Evolutionary conservation across 2,113 vertebrate genomes (phyloP), one percentile per base, ranked within the genome.

Genomic region (Entomyzon cyanotis): DNA sequence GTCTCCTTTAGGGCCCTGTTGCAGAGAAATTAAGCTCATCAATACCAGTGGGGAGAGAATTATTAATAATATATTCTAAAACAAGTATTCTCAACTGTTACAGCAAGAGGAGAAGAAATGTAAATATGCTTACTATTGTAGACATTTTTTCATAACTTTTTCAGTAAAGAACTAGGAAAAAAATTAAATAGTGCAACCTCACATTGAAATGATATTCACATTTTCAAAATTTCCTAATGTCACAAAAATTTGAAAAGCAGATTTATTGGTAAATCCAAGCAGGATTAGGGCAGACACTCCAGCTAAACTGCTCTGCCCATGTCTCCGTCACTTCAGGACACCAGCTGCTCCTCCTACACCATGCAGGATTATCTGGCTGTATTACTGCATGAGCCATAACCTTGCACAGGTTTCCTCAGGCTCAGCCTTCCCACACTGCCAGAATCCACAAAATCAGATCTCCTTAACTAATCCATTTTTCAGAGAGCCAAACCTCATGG

Each of bases 1-100:
- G 90, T 99, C 99, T 95, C 99, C 99, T 97, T 99, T 99, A 89
- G 97, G 97, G 52, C 99, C 99, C 99, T 99, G 71, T 58, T 14
- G 60, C 19, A 97, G 33, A 88, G 25, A 92, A 95, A 88, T 86
- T 37, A 85, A 85, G 37, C 10, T 52, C 41, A 62, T 74, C 68
- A 82, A 53, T 71, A 88, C 12, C 6, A 60, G 4, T 23, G 11
- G 28, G 11, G 30, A 89, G 11, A 73, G 19, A 70, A 20, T 4
- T 71, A 69, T 76, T 46, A 82, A 49, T 44, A 71, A 82, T 11
- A 41, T 4, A 64, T 3, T 3, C 21, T 33, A 37, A 67, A 90
- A 42, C 6, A 80, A 79, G 9, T 42, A 67, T 39, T 78, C 62
- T 53, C 7, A 77, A 41, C 19, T 20, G 8, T 15, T 77, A 49